phyloP scores from a whole-genome alignment of 2,113 vertebrate species.

The Corvus moneduloides region DNA sequence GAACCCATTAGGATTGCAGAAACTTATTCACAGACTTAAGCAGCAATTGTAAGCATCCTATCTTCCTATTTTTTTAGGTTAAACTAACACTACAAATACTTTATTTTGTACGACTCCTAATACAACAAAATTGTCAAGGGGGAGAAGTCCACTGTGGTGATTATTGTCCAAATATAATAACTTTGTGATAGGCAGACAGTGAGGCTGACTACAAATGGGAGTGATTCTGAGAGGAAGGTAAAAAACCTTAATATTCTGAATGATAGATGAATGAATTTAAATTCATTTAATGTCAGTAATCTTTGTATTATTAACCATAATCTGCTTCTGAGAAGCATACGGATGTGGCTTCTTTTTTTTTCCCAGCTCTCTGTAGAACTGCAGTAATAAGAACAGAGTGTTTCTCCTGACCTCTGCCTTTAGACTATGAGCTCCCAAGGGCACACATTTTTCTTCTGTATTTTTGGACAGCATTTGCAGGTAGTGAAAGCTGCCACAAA shows the following conservation, averaged over 20 bases:
- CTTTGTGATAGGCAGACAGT: neutral
- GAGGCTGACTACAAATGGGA: neutral
- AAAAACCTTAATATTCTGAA: conserved; percentile 10
- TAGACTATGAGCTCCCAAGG: neutral
- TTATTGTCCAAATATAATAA: neutral
- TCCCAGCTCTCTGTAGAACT: neutral
- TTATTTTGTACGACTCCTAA: neutral
- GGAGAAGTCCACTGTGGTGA: neutral
- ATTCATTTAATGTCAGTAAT: conserved; percentile 36
- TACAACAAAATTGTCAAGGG: neutral
- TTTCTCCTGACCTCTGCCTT: conserved; percentile 20
- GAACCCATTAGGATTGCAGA: neutral
- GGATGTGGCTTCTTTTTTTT: neutral
- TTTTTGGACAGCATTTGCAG: conserved; percentile 5
- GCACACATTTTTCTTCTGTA: neutral
- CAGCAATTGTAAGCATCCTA: neutral
- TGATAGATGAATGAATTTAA: conserved; percentile 24
- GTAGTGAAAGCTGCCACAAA: neutral
- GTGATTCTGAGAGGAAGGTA: neutral
- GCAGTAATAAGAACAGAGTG: neutral
- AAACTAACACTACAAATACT: neutral
- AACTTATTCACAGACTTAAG: neutral
- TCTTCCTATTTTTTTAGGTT: neutral
- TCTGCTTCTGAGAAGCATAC: conserved; percentile 20
- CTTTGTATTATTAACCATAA: conserved; percentile 36